phyloP scores from a whole-genome alignment of 2,888 invertebrate genomes.

The Artemia sinica region DNA sequence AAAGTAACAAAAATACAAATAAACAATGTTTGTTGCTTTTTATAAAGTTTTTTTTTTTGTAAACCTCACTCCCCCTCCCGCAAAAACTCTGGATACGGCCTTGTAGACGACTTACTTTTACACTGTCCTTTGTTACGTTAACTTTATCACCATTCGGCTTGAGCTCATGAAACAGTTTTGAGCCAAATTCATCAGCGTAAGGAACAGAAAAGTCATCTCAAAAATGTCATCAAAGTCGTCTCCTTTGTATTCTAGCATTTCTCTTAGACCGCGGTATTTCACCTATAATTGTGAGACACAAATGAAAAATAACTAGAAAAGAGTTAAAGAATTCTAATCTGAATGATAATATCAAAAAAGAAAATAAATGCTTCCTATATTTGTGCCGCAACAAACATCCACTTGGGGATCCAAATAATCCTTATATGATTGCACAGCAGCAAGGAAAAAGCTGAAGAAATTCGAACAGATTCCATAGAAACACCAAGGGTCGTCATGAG shows the following conservation, averaged over 20 bases:
- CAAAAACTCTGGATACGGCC: not conserved
- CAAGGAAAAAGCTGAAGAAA: not conserved
- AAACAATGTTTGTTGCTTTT: too few relatives aligned
- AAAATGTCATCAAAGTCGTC: conserved; percentile 71
- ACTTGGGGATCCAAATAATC: too few relatives aligned
- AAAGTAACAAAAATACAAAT: too few relatives aligned
- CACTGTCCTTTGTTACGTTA: conserved; percentile 65
- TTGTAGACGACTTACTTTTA: conserved; percentile 41
- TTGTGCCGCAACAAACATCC: too few relatives aligned
- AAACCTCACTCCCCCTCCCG: too few relatives aligned
- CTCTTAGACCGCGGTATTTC: conserved; percentile 58
- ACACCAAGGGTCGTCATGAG: too few relatives aligned
- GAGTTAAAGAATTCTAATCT: too few relatives aligned
- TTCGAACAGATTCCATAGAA: too few relatives aligned
- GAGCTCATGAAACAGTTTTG: conserved; percentile 59
- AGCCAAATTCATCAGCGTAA: conserved; percentile 75
- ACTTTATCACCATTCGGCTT: conserved; percentile 64
- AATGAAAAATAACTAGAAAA: too few relatives aligned
- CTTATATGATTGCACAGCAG: not conserved
- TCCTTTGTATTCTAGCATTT: conserved; percentile 61
- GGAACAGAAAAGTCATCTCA: conserved; percentile 76
- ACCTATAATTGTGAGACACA: conserved; percentile 38
- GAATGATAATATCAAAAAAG: too few relatives aligned
- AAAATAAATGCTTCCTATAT: too few relatives aligned
- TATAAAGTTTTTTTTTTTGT: too few relatives aligned